A percentile compares a stretch with the other conserved stretches of the same genome.
Conservation (phyloP, 2,888 invertebrate genomes). For the Callimorpha dominula region DNA sequence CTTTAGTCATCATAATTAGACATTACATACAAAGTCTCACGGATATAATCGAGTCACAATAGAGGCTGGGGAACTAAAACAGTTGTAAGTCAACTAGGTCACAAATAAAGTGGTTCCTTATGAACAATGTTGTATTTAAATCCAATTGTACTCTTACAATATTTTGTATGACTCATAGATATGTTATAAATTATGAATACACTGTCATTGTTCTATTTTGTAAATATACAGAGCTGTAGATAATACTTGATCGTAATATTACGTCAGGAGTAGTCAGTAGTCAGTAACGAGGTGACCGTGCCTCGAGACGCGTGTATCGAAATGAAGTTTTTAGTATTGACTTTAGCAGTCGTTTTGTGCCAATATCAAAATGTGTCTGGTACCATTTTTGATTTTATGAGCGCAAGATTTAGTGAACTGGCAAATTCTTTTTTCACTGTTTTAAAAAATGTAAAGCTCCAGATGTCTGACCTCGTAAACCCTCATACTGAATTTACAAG, state of each 20-base stretch:
- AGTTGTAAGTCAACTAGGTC: not conserved
- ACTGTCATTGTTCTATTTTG: slow-evolving; percentile 41
- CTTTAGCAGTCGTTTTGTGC: slow-evolving; percentile 36
- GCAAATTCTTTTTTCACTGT: slow-evolving; percentile 39
- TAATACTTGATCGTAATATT: slow-evolving; percentile 21
- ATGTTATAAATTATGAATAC: slow-evolving; percentile 32
- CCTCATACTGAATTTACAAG: not conserved
- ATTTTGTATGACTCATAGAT: slow-evolving; percentile 34
- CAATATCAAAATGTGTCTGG: slow-evolving; percentile 50
- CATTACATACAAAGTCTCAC: not conserved
- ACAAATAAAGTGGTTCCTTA: not conserved
- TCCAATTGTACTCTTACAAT: slow-evolving; percentile 18
- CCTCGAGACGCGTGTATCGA: slow-evolving; percentile 26
- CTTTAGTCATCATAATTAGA: not conserved
- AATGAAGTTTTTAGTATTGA: slow-evolving; percentile 42
- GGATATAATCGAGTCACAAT: not conserved
- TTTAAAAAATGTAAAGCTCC: slow-evolving; percentile 46
- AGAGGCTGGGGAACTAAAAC: not conserved
- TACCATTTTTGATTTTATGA: slow-evolving; percentile 48
- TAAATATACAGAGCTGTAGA: slow-evolving; percentile 33
- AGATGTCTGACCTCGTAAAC: slow-evolving; percentile 41
- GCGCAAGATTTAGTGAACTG: slow-evolving; percentile 52
- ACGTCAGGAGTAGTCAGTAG: slow-evolving; percentile 15
- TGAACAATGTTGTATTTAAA: slow-evolving; percentile 11
- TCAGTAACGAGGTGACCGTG: slow-evolving; percentile 27